A percentile compares a stretch with the other conserved stretches of the same genome.
These are phyloP conservation scores for Temnothorax unifasciatus DNA, from an alignment of 2,888 invertebrate genomes.

Conservation along the genomic window DNA sequence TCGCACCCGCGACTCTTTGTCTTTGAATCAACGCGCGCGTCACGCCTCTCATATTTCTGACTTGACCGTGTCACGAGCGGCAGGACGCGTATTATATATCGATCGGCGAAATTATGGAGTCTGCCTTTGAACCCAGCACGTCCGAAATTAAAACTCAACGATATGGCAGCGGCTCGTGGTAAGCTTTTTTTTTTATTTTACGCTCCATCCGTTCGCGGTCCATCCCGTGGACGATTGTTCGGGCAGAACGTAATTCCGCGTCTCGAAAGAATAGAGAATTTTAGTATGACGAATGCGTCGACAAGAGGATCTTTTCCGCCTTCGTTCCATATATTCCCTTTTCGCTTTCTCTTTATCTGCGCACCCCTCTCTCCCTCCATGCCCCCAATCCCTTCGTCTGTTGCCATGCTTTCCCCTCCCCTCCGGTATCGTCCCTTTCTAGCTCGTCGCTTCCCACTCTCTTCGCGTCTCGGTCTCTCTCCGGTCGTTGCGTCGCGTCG, in stretches of 20 bases:
- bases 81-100: neutral
- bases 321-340: conserved; percentile 47
- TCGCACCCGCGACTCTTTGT: conserved; percentile 31
- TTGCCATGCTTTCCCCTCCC: conserved; percentile 44
- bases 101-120: neutral
- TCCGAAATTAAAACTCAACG: conserved; percentile 10
- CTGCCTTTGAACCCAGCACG: neutral
- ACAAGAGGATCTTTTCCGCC: conserved; percentile 23
- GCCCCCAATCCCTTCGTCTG: neutral
- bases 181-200: neutral
- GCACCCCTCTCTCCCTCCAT: neutral
- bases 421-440: conserved; percentile 47
- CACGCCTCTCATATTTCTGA: neutral
- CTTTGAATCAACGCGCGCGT: conserved; percentile 10
- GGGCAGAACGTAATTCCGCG: conserved; percentile 16
- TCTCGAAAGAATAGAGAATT: conserved; percentile 5
- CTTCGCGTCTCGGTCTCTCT: conserved; percentile 42
- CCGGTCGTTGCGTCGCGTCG: conserved; percentile 24
- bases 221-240: neutral
- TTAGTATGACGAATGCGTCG: conserved; percentile 28
- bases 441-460: conserved; percentile 42
- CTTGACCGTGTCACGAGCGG: conserved; percentile 2
- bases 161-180: neutral
- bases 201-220: neutral
- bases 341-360: conserved; percentile 43